These are phyloP conservation scores for Caerostris darwini DNA, from an alignment of 1,140 invertebrate genomes.

Conservation along the genomic window DNA sequence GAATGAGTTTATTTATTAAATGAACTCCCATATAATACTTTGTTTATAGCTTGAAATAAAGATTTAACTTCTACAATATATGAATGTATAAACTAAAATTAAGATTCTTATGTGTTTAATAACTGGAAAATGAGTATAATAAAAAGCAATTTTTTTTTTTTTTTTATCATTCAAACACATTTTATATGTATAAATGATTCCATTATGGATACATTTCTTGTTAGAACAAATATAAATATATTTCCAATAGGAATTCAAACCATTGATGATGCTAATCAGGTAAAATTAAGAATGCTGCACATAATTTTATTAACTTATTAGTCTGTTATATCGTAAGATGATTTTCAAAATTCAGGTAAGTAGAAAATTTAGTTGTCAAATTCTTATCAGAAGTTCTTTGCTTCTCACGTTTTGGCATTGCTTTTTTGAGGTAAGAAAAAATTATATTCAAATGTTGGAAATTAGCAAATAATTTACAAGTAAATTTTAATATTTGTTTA, in stretches of 20 bases:
- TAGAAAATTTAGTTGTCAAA: background rate
- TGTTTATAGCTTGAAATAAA: background rate
- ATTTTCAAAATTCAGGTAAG: background rate
- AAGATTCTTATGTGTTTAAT: background rate
- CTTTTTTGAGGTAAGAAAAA: background rate
- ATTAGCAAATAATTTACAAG: background rate
- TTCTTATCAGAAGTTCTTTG: background rate
- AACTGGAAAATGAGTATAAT: background rate
- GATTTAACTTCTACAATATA: background rate
- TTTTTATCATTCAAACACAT: background rate
- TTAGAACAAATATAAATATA: background rate
- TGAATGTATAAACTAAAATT: too few species aligned
- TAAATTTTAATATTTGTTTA: too few species aligned
- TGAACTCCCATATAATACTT: background rate
- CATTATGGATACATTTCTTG: background rate
- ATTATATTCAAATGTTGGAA: background rate
- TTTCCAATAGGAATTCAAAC: background rate
- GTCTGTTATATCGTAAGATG: background rate
- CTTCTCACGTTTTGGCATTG: background rate
- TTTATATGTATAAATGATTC: background rate
- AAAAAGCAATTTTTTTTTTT: background rate
- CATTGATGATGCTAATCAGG: background rate
- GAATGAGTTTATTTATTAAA: background rate
- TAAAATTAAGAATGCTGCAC: constrained; percentile 26
- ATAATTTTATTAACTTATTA: constrained; percentile 3